These are phyloP conservation scores for Dasypolia templi DNA, from an alignment of 2,888 invertebrate genomes.

Conservation along the genomic window DNA sequence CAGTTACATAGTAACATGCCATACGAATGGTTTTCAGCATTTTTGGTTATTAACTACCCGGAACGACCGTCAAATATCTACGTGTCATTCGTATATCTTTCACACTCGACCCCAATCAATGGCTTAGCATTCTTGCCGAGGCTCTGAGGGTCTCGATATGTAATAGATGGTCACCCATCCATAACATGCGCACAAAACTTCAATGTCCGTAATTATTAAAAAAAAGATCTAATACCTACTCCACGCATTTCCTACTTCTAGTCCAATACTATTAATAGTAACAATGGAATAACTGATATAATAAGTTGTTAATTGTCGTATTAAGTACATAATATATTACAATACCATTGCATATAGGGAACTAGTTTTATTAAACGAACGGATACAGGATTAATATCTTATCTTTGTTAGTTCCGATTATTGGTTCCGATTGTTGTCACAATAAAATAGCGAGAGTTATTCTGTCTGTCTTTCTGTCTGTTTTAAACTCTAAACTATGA, in stretches of 20 bases:
- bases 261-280: constrained; percentile 21
- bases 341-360: constrained; percentile 55
- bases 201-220: too few relatives aligned
- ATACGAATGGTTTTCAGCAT: not conserved
- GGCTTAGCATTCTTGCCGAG: not conserved
- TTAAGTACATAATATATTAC: constrained; percentile 41
- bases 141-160: not conserved
- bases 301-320: constrained; percentile 55
- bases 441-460: not conserved
- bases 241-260: constrained; percentile 18
- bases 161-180: not conserved
- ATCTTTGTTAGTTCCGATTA: constrained; percentile 54
- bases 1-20: not conserved
- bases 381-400: constrained; percentile 41
- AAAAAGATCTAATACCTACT: constrained; percentile 2
- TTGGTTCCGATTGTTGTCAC: constrained; percentile 52
- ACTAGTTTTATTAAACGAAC: constrained; percentile 12
- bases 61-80: too few relatives aligned
- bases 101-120: not conserved
- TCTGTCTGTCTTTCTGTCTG: not conserved
- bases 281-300: constrained; percentile 61
- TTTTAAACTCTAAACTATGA: not conserved
- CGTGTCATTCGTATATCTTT: too few relatives aligned
- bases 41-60: not conserved
- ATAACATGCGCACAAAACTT: not conserved